A percentile compares a stretch with the other conserved stretches of the same genome.
Conservation (phyloP, 2,113 vertebrate species). For the Hippocampus barbouri region DNA sequence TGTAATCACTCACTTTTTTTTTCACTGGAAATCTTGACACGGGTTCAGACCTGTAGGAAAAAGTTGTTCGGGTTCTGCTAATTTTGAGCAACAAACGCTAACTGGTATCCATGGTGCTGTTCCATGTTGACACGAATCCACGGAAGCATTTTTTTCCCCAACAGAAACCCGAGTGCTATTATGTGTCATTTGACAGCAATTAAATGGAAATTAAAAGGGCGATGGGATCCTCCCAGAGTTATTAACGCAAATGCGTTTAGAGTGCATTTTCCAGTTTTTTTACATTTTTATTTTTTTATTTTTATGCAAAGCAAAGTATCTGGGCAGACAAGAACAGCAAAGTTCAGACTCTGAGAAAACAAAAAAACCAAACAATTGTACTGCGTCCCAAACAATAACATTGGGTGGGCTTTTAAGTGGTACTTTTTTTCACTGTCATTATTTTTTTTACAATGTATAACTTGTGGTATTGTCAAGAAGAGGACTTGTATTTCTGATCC, state of each 20-base stretch:
- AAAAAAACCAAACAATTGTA: neutral
- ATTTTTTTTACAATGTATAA: too few relatives aligned
- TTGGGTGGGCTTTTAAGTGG: too few relatives aligned
- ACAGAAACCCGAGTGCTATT: neutral
- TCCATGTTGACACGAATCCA: neutral
- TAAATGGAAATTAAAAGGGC: neutral
- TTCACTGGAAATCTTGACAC: neutral
- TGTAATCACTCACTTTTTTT: neutral
- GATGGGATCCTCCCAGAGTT: neutral
- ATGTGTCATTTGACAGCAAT: neutral
- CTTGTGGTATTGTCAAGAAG: too few relatives aligned
- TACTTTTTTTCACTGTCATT: too few relatives aligned
- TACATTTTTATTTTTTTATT: neutral
- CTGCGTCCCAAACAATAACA: constrained; percentile 23
- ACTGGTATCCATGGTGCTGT: neutral
- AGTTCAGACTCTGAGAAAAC: constrained; percentile 8
- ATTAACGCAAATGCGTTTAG: neutral
- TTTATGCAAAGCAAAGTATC: constrained; percentile 25
- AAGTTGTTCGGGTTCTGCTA: neutral
- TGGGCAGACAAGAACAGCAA: neutral
- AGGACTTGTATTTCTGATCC: too few relatives aligned
- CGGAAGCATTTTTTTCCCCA: neutral
- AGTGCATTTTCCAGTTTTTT: neutral
- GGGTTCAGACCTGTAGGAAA: neutral
- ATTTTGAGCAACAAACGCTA: neutral